Percentiles rank a stretch among this genome's conserved stretches.
Evolutionary conservation across 2,113 vertebrate genomes (phyloP).

Genomic region (Cyphomyrus plagiostoma): DNA sequence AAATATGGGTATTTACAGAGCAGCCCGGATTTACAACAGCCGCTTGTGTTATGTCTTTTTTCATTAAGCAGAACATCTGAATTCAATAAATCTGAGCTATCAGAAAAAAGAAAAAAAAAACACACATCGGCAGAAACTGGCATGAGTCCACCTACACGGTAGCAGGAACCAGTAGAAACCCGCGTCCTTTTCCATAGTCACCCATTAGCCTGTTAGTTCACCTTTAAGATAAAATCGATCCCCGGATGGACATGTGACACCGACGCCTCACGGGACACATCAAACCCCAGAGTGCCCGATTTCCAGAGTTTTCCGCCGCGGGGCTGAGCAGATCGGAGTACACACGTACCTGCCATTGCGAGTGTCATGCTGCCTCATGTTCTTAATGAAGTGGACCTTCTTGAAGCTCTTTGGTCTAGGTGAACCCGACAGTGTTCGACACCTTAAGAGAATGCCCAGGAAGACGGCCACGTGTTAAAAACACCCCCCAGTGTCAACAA

Average conservation of each 20-base stretch:
- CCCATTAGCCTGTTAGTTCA: background rate
- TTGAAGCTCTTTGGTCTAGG: slow-evolving; percentile 99
- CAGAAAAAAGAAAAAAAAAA: background rate
- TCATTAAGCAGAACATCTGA: background rate
- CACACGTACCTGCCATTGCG: slow-evolving; percentile 84
- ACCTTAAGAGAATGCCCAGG: slow-evolving; percentile 63
- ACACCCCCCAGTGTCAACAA: background rate
- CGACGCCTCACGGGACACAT: background rate
- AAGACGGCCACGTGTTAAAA: background rate
- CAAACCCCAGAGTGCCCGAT: slow-evolving; percentile 38
- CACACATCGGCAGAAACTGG: background rate
- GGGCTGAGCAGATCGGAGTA: slow-evolving; percentile 13
- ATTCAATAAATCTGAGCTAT: slow-evolving; percentile 18
- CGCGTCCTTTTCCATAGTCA: background rate
- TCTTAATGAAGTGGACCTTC: slow-evolving; percentile 99
- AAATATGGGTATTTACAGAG: background rate
- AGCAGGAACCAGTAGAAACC: background rate
- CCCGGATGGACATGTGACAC: background rate
- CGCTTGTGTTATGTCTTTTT: background rate
- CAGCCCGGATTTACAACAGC: background rate
- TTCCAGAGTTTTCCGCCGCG: slow-evolving; percentile 28
- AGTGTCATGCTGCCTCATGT: slow-evolving; percentile 89
- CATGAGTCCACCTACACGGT: slow-evolving; percentile 8
- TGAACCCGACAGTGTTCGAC: slow-evolving; percentile 95
- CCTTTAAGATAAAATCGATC: background rate